A percentile compares a stretch with the other conserved stretches of the same genome.
Evolutionary conservation across 2,113 vertebrate species (phyloP).

Genomic region (Eidolon helvum): DNA sequence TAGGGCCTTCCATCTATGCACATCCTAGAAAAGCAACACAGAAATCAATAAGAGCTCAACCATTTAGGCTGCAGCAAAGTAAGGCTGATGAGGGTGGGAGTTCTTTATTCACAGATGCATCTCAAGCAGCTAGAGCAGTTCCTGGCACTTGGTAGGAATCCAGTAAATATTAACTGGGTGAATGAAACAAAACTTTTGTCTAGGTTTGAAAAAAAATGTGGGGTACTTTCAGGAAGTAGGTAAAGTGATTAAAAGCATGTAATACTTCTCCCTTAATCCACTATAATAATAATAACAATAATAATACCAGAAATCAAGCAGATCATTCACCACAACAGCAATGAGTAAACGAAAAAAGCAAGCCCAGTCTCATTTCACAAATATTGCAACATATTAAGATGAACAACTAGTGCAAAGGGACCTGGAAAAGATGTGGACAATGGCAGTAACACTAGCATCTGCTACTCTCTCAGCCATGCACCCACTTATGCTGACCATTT

Average conservation of each 20-base stretch:
- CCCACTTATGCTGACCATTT: neutral
- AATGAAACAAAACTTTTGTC: neutral
- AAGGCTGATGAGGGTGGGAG: neutral
- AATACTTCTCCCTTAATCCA: neutral
- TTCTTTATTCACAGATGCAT: neutral
- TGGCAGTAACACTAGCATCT: fast-evolving
- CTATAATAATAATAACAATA: neutral
- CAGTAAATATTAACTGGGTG: neutral
- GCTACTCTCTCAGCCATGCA: fast-evolving
- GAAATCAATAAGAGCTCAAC: neutral
- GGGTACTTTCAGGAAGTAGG: neutral
- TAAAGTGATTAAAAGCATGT: neutral
- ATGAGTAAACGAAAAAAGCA: neutral
- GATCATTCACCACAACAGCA: neutral
- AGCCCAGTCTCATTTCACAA: conserved; percentile 1
- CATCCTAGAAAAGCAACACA: neutral
- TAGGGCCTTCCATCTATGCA: neutral
- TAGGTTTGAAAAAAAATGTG: neutral
- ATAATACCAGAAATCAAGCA: neutral
- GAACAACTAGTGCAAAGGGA: neutral
- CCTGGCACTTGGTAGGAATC: neutral
- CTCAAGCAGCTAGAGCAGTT: neutral
- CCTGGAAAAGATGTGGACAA: neutral
- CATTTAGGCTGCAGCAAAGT: neutral
- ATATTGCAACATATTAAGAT: neutral